Base-by-base conservation (phyloP, 1,140 invertebrate species). In the Drosophila kikkawai region DNA sequence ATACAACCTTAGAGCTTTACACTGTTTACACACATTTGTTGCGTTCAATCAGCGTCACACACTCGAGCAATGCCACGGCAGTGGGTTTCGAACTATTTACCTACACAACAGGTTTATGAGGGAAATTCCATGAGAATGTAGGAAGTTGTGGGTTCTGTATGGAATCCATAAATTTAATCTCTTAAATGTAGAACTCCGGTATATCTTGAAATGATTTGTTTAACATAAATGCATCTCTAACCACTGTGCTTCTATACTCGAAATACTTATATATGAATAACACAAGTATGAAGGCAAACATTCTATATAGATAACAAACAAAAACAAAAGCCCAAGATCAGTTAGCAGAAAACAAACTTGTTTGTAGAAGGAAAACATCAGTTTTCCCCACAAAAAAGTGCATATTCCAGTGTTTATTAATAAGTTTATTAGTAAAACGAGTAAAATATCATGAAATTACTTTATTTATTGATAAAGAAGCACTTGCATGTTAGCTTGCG, bases 41-140 rank as follows among this genome's bases (percentile, higher is more conserved):
- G 71, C 77, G 64, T 77, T 80, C 81, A 80, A 75, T 84, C 81
- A 69, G 61, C 47, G 44, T n/a, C 66, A 15, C 45, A 34, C 48
- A 64, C 42, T 58, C 37, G 5, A 69, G 19, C 22, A 59, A 51
- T 57, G 19, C 36, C 17, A 56, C 22, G 22, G 48, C 71, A 78
- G 64, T 78, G 74, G 44, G 50, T 17, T 19, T 19, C 17, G 11
- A 34, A 44, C 11, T 13, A 26, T 58, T 29, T 17, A 32, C 26
- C 13, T 32, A 15, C 36, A 12, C 39, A 42, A 26, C 29, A 32
- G 26, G 15, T 42, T 55, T 39, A 11, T 8, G 3, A 11, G 36
- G 19, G 55, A 41, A 41, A 39, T 26, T 57, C 36, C 19, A n/a
- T 7, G 39, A n/a, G 8, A 37, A 15, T 7, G 1, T 53, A 4